These are phyloP conservation scores for Diaphora mendica DNA, from an alignment of 2,888 invertebrate species.

Conservation along the genomic window DNA sequence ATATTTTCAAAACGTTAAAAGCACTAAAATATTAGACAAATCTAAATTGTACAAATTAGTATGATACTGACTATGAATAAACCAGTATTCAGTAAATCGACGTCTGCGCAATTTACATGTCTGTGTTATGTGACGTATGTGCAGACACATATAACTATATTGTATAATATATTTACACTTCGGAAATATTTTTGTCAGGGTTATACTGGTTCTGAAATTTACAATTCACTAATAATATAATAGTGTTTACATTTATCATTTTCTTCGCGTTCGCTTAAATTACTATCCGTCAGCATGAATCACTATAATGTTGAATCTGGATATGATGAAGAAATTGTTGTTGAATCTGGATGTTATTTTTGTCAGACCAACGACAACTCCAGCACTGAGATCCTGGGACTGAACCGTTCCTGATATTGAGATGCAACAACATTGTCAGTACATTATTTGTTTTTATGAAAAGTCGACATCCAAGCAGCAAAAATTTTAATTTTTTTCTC, in stretches of 20 bases:
- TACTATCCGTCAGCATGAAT: too few species aligned
- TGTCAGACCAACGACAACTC: too few species aligned
- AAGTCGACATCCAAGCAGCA: too few species aligned
- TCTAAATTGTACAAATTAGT: conserved; percentile 1
- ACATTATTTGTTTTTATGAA: too few species aligned
- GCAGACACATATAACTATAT: conserved; percentile 6
- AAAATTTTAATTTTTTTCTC: too few species aligned
- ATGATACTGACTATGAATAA: conserved; percentile 15
- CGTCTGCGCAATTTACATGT: conserved; percentile 22
- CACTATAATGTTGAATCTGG: too few species aligned
- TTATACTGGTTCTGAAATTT: conserved; percentile 2
- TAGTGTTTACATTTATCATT: neutral
- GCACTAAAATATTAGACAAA: neutral
- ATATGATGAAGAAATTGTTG: too few species aligned
- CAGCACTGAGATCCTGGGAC: too few species aligned
- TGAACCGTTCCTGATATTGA: too few species aligned
- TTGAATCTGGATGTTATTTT: too few species aligned
- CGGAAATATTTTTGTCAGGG: conserved; percentile 14
- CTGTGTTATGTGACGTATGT: conserved; percentile 20
- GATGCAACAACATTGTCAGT: too few species aligned
- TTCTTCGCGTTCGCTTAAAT: too few species aligned
- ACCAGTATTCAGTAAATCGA: conserved; percentile 6
- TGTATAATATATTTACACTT: conserved; percentile 21
- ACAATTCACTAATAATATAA: neutral
- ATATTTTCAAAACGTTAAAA: neutral